Evolutionary conservation across 1,140 invertebrate species (phyloP).

Genomic region (Lasioglossum baleicum): DNA sequence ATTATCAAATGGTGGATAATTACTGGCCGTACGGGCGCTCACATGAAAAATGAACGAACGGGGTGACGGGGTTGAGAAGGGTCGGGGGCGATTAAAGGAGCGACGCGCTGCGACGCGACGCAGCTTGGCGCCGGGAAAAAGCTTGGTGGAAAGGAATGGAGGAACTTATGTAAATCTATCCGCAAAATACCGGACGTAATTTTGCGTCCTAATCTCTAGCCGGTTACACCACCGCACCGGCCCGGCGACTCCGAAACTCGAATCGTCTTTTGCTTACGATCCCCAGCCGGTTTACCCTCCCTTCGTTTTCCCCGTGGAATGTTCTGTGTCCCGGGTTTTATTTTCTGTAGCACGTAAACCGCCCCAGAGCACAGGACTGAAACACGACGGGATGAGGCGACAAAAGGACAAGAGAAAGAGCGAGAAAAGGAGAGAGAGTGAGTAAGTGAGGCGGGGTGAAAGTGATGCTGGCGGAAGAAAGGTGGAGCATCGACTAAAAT

Average conservation of each 20-base stretch:
- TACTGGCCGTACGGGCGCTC: constrained; percentile 1
- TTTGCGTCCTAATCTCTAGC: constrained; percentile 68
- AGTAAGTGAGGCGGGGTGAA: not conserved
- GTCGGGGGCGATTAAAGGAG: constrained; percentile 17
- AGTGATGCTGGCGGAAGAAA: not conserved
- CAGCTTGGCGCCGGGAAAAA: not conserved
- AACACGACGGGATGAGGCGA: constrained; percentile 11
- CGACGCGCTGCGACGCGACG: no score
- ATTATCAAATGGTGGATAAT: constrained; percentile 55
- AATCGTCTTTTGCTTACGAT: constrained; percentile 29
- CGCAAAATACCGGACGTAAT: constrained; percentile 71
- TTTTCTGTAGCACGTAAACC: constrained; percentile 39
- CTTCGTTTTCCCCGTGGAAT: not conserved
- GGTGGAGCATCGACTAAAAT: constrained; percentile 59
- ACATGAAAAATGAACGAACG: constrained; percentile 43
- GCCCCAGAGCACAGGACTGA: not conserved
- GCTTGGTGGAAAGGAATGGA: constrained; percentile 19
- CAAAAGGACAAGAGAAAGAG: not conserved
- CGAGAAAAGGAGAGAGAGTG: not conserved
- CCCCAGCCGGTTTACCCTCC: constrained; percentile 24
- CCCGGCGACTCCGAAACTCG: constrained; percentile 36
- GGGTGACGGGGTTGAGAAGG: not conserved
- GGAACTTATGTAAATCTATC: constrained; percentile 72
- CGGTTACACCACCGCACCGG: constrained; percentile 7
- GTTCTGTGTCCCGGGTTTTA: constrained; percentile 44